phyloP scores from a whole-genome alignment of 2,797 vertebrate species.

The Gymnocypris eckloni region DNA sequence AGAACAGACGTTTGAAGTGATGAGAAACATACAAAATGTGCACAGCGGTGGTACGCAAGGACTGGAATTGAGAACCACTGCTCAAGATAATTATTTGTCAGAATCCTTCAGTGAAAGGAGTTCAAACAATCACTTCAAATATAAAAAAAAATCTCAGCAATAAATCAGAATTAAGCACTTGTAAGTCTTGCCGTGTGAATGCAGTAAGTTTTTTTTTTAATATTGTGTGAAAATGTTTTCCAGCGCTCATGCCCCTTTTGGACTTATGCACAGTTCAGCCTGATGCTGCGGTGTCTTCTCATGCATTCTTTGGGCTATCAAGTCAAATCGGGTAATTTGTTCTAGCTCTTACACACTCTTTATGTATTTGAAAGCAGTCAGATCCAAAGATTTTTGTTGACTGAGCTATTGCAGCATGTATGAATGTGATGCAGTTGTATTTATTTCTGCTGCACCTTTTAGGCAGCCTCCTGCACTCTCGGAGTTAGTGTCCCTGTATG shows the following conservation, averaged over 20 bases:
- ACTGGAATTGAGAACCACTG: too few species aligned
- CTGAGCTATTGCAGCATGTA: neutral
- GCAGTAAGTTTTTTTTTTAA: neutral
- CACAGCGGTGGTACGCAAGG: too few species aligned
- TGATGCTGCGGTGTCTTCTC: constrained; percentile 82
- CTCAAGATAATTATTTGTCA: too few species aligned
- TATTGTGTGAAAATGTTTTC: constrained; percentile 30
- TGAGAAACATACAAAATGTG: too few species aligned
- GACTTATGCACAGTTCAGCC: constrained; percentile 91
- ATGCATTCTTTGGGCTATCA: constrained; percentile 90
- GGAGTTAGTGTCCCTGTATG: constrained; percentile 88
- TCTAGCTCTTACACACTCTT: neutral
- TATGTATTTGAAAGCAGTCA: neutral
- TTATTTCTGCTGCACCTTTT: neutral
- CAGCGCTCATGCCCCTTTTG: constrained; percentile 91
- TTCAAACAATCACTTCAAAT: too few species aligned
- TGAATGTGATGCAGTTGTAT: neutral
- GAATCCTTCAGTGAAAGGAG: too few species aligned
- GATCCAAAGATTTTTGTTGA: constrained; percentile 8
- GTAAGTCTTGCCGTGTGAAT: too few species aligned
- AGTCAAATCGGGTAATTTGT: constrained; percentile 85
- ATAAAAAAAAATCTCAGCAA: neutral
- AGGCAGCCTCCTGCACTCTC: constrained; percentile 89
- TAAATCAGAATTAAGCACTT: neutral
- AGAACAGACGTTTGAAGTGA: too few species aligned